phyloP scores from a whole-genome alignment of 2,113 vertebrate species.

The Eurystomus gularis region DNA sequence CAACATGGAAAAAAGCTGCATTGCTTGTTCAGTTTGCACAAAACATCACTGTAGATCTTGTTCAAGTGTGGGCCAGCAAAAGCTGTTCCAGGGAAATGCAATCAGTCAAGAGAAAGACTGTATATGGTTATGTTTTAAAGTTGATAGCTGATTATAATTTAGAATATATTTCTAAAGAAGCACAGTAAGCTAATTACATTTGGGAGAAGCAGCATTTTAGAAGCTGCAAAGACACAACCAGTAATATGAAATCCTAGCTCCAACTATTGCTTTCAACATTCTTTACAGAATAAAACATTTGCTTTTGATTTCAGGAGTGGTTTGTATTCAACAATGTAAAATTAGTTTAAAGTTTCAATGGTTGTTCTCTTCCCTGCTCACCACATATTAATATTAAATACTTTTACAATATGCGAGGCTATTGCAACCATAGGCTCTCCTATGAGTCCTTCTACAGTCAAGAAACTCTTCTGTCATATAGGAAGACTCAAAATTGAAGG shows the following conservation, averaged over 20 bases:
- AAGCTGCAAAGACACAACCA: conserved; percentile 68
- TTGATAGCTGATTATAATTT: conserved; percentile 48
- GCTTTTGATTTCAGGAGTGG: conserved; percentile 80
- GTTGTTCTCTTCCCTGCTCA: conserved; percentile 11
- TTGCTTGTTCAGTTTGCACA: background rate
- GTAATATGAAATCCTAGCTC: conserved; percentile 71
- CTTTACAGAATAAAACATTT: conserved; percentile 79
- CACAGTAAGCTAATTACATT: conserved; percentile 30
- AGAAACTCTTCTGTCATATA: rapidly evolving
- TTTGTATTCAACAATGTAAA: conserved; percentile 70
- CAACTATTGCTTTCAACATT: conserved; percentile 68
- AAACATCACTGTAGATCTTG: background rate
- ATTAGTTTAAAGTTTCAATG: conserved; percentile 70
- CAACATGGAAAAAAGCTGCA: background rate
- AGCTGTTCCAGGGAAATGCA: background rate
- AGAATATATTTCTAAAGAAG: conserved; percentile 46
- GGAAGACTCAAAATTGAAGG: background rate
- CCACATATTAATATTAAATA: background rate
- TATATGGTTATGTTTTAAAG: conserved; percentile 19
- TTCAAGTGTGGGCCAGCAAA: background rate
- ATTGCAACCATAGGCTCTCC: background rate
- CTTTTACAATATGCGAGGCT: background rate
- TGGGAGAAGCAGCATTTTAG: conserved; percentile 24
- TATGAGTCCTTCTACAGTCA: background rate
- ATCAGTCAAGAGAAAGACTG: background rate